A percentile compares a stretch with the other conserved stretches of the same genome.
Evolutionary conservation across 2,888 invertebrate genomes (phyloP).

Genomic region (Lottia gigantea): DNA sequence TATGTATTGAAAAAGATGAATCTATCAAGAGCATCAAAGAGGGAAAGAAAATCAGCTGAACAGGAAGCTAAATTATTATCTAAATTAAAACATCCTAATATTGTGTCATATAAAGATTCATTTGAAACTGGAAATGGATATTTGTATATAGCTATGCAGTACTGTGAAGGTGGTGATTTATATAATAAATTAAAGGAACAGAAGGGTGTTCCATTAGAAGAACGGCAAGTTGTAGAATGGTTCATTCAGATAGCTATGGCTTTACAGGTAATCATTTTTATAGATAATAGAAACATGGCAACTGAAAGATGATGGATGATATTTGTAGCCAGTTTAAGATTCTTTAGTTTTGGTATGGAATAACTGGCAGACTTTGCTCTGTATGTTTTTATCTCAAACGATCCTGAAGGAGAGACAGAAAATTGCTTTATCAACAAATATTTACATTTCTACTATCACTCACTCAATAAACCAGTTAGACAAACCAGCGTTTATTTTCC

Average conservation of each 20-base stretch:
- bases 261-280: slow-evolving; percentile 62
- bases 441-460: too few species aligned
- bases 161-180: slow-evolving; percentile 70
- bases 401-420: too few species aligned
- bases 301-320: too few species aligned
- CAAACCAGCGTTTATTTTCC: too few species aligned
- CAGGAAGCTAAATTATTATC: slow-evolving; percentile 69
- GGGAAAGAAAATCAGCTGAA: slow-evolving; percentile 67
- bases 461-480: too few species aligned
- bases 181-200: slow-evolving; percentile 68
- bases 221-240: slow-evolving; percentile 70
- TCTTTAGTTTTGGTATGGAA: background rate
- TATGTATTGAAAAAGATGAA: slow-evolving; percentile 69
- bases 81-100: slow-evolving; percentile 70
- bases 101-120: slow-evolving; percentile 70
- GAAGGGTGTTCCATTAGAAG: slow-evolving; percentile 65
- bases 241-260: slow-evolving; percentile 71
- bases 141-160: slow-evolving; percentile 70
- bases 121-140: slow-evolving; percentile 67
- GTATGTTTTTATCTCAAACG: too few species aligned
- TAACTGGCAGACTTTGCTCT: background rate
- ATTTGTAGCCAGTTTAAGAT: too few species aligned
- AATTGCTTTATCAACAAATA: too few species aligned
- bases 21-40: slow-evolving; percentile 62
- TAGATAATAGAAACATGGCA: background rate